Evolutionary conservation across 2,113 vertebrate genomes (phyloP).

Genomic region (Bothrops jararaca): DNA sequence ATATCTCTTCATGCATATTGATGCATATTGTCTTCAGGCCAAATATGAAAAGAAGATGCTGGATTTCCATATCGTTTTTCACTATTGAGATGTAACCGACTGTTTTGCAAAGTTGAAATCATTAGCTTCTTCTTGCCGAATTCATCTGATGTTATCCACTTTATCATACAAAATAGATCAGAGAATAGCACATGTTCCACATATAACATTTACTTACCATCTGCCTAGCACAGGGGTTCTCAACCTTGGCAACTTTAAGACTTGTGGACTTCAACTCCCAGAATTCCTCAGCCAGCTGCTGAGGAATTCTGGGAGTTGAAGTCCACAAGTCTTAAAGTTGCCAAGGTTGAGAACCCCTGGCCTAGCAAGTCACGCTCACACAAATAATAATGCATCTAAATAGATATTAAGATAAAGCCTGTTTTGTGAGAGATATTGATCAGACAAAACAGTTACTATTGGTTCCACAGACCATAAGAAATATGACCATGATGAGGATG

Average conservation of each 20-base stretch:
- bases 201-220: constrained; percentile 29
- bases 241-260: too few species aligned
- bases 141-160: background rate
- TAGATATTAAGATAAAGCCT: background rate
- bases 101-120: background rate
- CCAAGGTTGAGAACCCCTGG: too few species aligned
- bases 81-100: background rate
- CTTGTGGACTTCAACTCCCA: too few species aligned
- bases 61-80: background rate
- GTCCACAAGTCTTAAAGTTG: too few species aligned
- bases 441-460: background rate
- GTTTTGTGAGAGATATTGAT: constrained; percentile 19
- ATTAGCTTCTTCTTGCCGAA: background rate
- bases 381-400: constrained; percentile 14
- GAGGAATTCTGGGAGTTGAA: too few species aligned
- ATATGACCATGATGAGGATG: background rate
- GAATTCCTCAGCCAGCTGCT: too few species aligned
- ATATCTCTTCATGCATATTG: background rate
- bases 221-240: constrained; percentile 21
- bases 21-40: background rate
- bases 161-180: constrained; percentile 27
- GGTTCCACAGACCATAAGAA: background rate
- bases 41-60: background rate
- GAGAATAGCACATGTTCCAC: constrained; percentile 30
- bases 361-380: constrained; percentile 12